Evolutionary conservation across 1,140 invertebrate species (phyloP).

Genomic region (Anoplolepis gracilipes): DNA sequence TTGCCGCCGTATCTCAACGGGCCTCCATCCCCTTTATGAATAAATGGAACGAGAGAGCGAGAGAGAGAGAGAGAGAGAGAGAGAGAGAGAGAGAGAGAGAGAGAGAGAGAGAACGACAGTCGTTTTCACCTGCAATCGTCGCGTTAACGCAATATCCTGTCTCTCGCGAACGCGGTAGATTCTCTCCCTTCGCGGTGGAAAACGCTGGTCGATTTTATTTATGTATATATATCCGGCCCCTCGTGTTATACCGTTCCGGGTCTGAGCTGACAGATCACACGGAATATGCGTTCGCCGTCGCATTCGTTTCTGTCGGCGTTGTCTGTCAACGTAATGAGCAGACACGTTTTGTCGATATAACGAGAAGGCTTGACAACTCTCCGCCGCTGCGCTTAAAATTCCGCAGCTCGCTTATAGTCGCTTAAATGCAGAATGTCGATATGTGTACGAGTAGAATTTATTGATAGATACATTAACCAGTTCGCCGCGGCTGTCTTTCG

Average conservation of each 20-base stretch:
- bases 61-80: background rate
- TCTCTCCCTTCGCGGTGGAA: conserved; percentile 20
- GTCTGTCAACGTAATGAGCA: conserved; percentile 64
- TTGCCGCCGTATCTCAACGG: conserved; percentile 51
- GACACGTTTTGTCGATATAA: conserved; percentile 67
- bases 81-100: conserved; percentile 1
- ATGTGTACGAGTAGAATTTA: conserved; percentile 60
- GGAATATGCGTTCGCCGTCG: conserved; percentile 59
- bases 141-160: conserved; percentile 69
- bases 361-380: conserved; percentile 59
- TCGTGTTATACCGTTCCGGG: conserved; percentile 41
- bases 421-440: conserved; percentile 59
- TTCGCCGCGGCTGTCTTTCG: conserved; percentile 45
- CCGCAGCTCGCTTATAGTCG: conserved; percentile 39
- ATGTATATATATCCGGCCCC: conserved; percentile 36
- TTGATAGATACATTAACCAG: conserved; percentile 57
- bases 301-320: conserved; percentile 59
- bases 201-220: conserved; percentile 52
- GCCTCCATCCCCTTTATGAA: conserved; percentile 69
- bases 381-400: conserved; percentile 16
- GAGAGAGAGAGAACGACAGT: conserved; percentile 42
- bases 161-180: conserved; percentile 49
- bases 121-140: conserved; percentile 72
- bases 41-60: conserved; percentile 64
- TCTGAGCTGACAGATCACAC: conserved; percentile 60